phyloP scores from a whole-genome alignment of 2,888 invertebrate species.

The Argyra leucocephala region DNA sequence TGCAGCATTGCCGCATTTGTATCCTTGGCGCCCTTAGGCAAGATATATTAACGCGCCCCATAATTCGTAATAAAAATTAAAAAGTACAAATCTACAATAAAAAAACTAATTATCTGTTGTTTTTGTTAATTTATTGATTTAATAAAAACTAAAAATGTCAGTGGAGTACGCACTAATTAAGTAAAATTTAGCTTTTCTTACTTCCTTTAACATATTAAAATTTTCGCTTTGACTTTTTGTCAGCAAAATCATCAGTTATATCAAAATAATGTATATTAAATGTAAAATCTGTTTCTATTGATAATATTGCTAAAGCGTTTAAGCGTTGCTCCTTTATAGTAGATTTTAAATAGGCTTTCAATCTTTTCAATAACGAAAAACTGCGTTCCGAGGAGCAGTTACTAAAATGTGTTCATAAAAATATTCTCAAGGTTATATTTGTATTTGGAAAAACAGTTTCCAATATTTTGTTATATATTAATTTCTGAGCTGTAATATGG shows the following conservation, averaged over 20 bases:
- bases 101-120: constrained; percentile 6
- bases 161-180: background rate
- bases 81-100: background rate
- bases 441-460: constrained; percentile 9
- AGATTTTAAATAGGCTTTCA: constrained; percentile 9
- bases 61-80: constrained; percentile 8
- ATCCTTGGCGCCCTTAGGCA: constrained; percentile 8
- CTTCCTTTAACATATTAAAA: background rate
- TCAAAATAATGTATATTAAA: constrained; percentile 4
- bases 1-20: constrained; percentile 9
- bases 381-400: constrained; percentile 8
- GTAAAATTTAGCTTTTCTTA: background rate
- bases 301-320: too few relatives aligned
- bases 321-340: constrained; percentile 9
- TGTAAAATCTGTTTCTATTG: too few relatives aligned
- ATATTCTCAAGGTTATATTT: constrained; percentile 10
- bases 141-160: background rate
- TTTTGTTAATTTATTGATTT: constrained; percentile 10
- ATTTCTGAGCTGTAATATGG: constrained; percentile 8
- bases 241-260: constrained; percentile 10
- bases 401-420: constrained; percentile 4
- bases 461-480: constrained; percentile 8
- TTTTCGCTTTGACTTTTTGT: constrained; percentile 10
- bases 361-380: constrained; percentile 11
- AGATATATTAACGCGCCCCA: constrained; percentile 9